These are phyloP conservation scores for Chanos chanos DNA, from an alignment of 2,797 vertebrate genomes.

Conservation along the genomic window DNA sequence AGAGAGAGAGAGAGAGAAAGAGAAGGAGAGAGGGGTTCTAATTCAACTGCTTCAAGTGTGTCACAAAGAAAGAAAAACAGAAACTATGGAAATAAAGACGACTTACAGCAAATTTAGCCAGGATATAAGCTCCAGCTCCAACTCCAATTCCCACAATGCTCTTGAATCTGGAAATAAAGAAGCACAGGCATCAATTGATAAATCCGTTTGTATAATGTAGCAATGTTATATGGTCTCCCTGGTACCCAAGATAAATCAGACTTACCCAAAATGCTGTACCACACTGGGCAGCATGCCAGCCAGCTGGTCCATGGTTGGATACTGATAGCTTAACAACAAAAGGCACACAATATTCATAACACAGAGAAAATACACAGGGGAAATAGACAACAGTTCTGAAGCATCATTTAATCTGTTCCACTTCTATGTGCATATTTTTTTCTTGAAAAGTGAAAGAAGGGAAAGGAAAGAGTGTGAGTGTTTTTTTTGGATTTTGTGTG, in stretches of 20 bases:
- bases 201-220: too few relatives aligned
- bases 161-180: slow-evolving; percentile 79
- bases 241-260: too few relatives aligned
- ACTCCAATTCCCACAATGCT: slow-evolving; percentile 94
- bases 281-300: slow-evolving; percentile 93
- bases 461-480: neutral
- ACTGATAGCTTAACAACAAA: slow-evolving; percentile 83
- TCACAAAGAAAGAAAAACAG: neutral
- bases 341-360: neutral
- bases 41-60: neutral
- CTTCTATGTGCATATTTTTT: neutral
- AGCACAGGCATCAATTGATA: too few relatives aligned
- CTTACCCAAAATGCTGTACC: slow-evolving; percentile 96
- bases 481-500: neutral
- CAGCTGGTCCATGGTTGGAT: slow-evolving; percentile 95
- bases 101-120: slow-evolving; percentile 96
- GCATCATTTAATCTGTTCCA: too few relatives aligned
- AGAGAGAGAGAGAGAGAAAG: neutral
- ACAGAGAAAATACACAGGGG: neutral
- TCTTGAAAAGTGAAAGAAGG: neutral
- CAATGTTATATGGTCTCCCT: too few relatives aligned
- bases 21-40: neutral
- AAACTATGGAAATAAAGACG: neutral
- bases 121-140: slow-evolving; percentile 90
- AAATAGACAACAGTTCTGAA: too few relatives aligned